A percentile compares a stretch with the other conserved stretches of the same genome.
phyloP scores from a whole-genome alignment of 2,113 vertebrate genomes.

The Limnothrissa miodon region DNA sequence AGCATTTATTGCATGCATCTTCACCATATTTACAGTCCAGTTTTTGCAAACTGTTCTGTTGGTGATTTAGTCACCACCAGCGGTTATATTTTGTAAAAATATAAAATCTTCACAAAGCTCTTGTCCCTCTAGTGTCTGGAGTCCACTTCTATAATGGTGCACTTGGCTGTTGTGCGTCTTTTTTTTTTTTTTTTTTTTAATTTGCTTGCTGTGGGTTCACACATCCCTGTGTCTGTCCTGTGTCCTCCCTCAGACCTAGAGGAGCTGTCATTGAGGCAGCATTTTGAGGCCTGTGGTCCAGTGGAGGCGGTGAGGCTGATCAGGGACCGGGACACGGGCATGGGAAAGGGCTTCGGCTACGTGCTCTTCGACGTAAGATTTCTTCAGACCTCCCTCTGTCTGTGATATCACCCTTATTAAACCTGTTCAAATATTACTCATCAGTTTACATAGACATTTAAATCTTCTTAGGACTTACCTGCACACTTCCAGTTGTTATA shows the following conservation, averaged over 20 bases:
- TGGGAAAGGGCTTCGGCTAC: constrained; percentile 94
- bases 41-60: not conserved
- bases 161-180: too few relatives aligned
- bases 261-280: constrained; percentile 72
- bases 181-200: too few relatives aligned
- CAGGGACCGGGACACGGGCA: constrained; percentile 77
- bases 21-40: not conserved
- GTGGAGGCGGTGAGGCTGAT: constrained; percentile 82
- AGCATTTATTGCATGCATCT: not conserved
- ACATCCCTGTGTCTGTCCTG: not conserved
- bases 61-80: too few relatives aligned
- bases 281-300: constrained; percentile 80
- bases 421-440: too few relatives aligned
- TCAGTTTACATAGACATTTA: too few relatives aligned
- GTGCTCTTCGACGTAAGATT: constrained; percentile 84
- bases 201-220: too few relatives aligned
- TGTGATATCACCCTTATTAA: too few relatives aligned
- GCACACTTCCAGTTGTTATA: too few relatives aligned
- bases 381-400: not conserved
- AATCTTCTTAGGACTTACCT: too few relatives aligned
- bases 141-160: too few relatives aligned
- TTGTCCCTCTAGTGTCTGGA: too few relatives aligned
- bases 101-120: too few relatives aligned
- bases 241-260: constrained; percentile 70
- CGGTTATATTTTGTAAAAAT: not conserved